These are phyloP conservation scores for Sinonovacula constricta DNA, from an alignment of 1,140 invertebrate genomes.

Conservation along the genomic window DNA sequence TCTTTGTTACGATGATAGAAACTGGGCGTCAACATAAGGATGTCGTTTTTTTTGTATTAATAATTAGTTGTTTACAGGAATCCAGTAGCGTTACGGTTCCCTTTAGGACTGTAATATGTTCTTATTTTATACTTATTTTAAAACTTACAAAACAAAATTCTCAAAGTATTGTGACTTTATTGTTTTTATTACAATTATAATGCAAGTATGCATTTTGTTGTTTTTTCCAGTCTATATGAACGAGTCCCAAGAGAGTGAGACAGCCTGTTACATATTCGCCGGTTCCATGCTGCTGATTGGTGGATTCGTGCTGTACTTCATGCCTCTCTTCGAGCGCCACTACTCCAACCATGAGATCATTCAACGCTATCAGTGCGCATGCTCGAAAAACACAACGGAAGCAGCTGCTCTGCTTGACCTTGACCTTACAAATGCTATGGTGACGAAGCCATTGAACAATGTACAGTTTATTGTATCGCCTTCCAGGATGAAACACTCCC, in stretches of 20 bases:
- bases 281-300: constrained; percentile 69
- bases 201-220: constrained; percentile 6
- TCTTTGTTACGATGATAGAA: too few relatives aligned
- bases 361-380: constrained; percentile 67
- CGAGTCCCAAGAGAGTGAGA: constrained; percentile 55
- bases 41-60: too few relatives aligned
- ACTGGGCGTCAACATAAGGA: too few relatives aligned
- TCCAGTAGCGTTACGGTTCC: too few relatives aligned
- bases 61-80: too few relatives aligned
- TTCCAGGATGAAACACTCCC: constrained; percentile 63
- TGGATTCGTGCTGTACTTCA: constrained; percentile 70
- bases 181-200: too few relatives aligned
- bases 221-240: constrained; percentile 73
- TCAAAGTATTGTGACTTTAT: neutral
- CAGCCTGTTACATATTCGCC: constrained; percentile 70
- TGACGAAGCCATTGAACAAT: constrained; percentile 69
- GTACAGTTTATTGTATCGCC: constrained; percentile 68
- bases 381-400: constrained; percentile 68
- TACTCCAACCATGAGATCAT: constrained; percentile 71
- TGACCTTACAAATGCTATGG: constrained; percentile 69
- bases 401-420: constrained; percentile 73
- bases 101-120: too few relatives aligned
- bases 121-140: too few relatives aligned
- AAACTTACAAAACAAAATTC: too few relatives aligned
- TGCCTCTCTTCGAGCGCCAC: constrained; percentile 73